phyloP scores from a whole-genome alignment of 2,797 vertebrate species.

The Enteromius afrohamiltoni region DNA sequence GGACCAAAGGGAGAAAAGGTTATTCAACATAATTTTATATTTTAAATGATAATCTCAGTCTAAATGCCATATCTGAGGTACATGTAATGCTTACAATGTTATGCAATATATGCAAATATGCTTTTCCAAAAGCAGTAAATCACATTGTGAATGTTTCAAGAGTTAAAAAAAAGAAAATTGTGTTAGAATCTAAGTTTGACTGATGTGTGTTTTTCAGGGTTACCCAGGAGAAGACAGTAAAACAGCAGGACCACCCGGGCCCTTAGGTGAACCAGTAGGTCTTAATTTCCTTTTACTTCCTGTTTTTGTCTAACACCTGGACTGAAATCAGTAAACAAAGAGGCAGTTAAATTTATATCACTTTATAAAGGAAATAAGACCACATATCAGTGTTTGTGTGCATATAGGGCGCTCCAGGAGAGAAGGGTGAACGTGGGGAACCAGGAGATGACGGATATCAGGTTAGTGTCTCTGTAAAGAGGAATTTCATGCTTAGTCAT shows the following conservation, averaged over 20 bases:
- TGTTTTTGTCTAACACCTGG: constrained; percentile 52
- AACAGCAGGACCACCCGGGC: constrained; percentile 87
- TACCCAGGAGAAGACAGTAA: constrained; percentile 91
- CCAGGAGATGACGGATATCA: constrained; percentile 89
- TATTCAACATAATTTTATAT: constrained; percentile 44
- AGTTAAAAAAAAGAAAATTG: neutral
- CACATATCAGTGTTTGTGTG: constrained; percentile 48
- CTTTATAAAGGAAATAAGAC: neutral
- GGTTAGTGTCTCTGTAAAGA: constrained; percentile 64
- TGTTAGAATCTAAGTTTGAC: constrained; percentile 34
- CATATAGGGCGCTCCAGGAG: constrained; percentile 83
- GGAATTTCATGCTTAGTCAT: constrained; percentile 44
- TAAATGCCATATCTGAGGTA: neutral
- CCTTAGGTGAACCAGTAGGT: constrained; percentile 99
- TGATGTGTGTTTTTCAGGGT: constrained; percentile 79
- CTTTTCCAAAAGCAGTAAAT: neutral
- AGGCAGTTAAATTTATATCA: neutral
- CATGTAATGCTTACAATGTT: neutral
- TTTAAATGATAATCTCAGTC: neutral
- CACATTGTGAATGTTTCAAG: neutral
- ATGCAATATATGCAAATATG: neutral
- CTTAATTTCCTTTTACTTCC: constrained; percentile 85
- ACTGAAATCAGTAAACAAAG: constrained; percentile 1
- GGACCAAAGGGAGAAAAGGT: constrained; percentile 98
- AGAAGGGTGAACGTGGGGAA: constrained; percentile 89